Evolutionary conservation across 1,140 invertebrate species (phyloP).

Genomic region (Babylonia areolata): DNA sequence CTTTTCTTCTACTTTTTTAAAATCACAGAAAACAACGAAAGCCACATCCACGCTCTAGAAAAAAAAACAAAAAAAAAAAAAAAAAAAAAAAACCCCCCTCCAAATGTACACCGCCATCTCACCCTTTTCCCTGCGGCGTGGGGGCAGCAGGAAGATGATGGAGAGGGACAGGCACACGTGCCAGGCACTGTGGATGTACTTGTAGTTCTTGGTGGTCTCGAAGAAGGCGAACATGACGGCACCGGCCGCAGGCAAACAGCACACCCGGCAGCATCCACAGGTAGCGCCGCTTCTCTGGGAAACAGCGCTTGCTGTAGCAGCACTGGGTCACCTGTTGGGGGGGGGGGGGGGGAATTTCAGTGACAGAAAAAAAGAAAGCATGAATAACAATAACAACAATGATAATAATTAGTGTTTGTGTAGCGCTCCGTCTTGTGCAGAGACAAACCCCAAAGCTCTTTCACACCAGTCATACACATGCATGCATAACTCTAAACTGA

Average conservation of each 20-base stretch:
- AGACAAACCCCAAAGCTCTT: too few species aligned
- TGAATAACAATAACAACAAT: too few species aligned
- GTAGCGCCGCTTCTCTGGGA: conserved; percentile 61
- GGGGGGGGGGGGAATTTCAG: background rate
- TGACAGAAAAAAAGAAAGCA: background rate
- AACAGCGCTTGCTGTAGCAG: conserved; percentile 5
- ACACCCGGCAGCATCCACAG: conserved; percentile 85
- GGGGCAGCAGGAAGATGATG: conserved; percentile 88
- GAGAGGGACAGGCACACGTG: conserved; percentile 86
- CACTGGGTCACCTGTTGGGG: background rate
- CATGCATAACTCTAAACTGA: too few species aligned
- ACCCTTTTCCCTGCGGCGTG: conserved; percentile 45
- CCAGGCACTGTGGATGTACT: conserved; percentile 92
- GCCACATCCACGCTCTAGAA: background rate
- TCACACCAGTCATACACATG: too few species aligned
- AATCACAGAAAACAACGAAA: background rate
- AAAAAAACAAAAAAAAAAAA: too few species aligned
- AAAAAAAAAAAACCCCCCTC: too few species aligned
- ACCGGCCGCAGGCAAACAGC: conserved; percentile 83
- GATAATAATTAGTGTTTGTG: too few species aligned
- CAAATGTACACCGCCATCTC: background rate
- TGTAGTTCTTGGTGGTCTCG: conserved; percentile 83
- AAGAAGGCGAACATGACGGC: conserved; percentile 89
- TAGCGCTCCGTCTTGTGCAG: too few species aligned
- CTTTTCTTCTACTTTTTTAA: background rate